Evolutionary conservation across 1,140 invertebrate genomes (phyloP).

Genomic region (Nomia melanderi): DNA sequence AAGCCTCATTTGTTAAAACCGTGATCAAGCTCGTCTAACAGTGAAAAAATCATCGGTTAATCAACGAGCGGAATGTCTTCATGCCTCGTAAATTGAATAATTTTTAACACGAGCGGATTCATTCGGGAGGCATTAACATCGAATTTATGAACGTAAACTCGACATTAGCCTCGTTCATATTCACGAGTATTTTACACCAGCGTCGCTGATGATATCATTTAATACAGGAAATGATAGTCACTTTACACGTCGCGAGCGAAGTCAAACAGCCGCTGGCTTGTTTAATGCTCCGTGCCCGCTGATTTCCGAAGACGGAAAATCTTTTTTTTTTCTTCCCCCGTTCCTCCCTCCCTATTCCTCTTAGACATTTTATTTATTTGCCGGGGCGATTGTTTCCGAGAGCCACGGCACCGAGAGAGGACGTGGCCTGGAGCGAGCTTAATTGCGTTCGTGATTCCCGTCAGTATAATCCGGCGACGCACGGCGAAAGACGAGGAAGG

Average conservation of each 20-base stretch:
- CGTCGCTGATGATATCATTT: slow-evolving; percentile 9
- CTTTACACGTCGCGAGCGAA: slow-evolving; percentile 13
- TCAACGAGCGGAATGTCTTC: no score
- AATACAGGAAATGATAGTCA: slow-evolving; percentile 25
- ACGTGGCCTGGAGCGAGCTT: neutral
- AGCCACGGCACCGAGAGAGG: neutral
- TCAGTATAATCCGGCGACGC: neutral
- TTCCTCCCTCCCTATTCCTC: no score
- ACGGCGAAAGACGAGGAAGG: neutral
- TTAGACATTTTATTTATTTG: no score
- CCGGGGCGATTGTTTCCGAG: slow-evolving; percentile 1
- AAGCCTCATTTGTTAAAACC: no score
- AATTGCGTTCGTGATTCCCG: slow-evolving; percentile 21
- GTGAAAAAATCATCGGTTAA: no score
- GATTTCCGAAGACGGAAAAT: neutral
- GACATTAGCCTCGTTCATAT: neutral
- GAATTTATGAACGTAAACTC: neutral
- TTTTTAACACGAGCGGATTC: no score
- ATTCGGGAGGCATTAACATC: neutral
- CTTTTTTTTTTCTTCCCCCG: no score
- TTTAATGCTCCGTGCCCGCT: slow-evolving; percentile 5
- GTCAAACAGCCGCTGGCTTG: neutral
- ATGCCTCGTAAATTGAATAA: no score
- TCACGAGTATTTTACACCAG: neutral
- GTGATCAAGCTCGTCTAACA: no score